These are phyloP conservation scores for Ellobius talpinus DNA, from an alignment of 2,113 vertebrate species.

Conservation along the genomic window DNA sequence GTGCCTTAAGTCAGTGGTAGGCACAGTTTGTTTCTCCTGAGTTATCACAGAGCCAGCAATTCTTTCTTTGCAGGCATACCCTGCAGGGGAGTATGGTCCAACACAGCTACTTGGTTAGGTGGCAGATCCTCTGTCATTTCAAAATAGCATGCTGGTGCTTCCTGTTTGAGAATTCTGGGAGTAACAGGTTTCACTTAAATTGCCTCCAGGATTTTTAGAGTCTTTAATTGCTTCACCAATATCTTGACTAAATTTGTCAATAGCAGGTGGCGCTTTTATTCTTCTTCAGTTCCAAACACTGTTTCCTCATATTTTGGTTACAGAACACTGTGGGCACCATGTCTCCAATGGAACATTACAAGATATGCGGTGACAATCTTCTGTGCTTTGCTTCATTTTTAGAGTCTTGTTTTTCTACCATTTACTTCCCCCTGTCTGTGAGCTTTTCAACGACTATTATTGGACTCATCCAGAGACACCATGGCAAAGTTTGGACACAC, in stretches of 20 bases:
- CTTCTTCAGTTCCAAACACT: neutral
- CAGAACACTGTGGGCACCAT: neutral
- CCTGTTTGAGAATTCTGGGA: neutral
- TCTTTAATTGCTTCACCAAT: neutral
- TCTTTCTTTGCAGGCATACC: neutral
- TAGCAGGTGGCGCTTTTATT: neutral
- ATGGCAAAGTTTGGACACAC: neutral
- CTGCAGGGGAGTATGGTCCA: neutral
- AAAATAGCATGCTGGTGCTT: neutral
- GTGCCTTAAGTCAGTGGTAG: neutral
- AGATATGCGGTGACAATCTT: neutral
- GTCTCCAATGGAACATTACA: conserved; percentile 8
- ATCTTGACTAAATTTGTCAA: conserved; percentile 40
- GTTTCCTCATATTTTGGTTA: neutral
- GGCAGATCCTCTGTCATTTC: conserved; percentile 20
- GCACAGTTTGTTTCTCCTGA: conserved; percentile 43
- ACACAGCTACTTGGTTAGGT: neutral
- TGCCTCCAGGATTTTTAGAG: neutral
- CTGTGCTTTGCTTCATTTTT: neutral
- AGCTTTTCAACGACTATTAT: neutral
- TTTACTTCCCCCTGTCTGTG: neutral
- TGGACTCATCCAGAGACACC: neutral
- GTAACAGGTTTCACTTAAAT: neutral
- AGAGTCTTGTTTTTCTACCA: neutral
- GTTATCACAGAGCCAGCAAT: conserved; percentile 12